A percentile compares a stretch with the other conserved stretches of the same genome.
Conservation (phyloP, 2,888 invertebrate genomes). For the Tipula vernalis region DNA sequence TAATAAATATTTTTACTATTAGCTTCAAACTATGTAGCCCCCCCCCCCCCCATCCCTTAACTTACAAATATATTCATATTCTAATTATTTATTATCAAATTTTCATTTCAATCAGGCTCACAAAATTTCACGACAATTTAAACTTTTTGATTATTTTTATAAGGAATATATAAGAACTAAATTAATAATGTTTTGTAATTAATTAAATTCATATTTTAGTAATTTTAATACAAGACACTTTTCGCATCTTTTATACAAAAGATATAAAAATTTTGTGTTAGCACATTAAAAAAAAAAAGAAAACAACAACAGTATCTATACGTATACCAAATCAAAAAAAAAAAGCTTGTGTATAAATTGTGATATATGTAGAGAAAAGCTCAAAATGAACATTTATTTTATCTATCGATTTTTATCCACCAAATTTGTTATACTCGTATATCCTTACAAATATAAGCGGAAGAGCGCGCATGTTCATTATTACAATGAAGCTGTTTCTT, state of each 20-base stretch:
- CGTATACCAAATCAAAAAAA: neutral
- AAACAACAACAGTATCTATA: neutral
- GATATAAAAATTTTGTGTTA: neutral
- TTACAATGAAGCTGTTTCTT: neutral
- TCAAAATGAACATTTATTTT: neutral
- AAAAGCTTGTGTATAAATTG: neutral
- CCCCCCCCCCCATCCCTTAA: no score
- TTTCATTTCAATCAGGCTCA: neutral
- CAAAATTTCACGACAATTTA: neutral
- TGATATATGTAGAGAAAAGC: neutral
- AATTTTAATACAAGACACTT: neutral
- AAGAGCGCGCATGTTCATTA: neutral
- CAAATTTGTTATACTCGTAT: neutral
- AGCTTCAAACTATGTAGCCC: no score
- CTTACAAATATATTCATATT: neutral
- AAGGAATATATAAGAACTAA: neutral
- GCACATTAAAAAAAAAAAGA: neutral
- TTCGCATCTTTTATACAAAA: neutral
- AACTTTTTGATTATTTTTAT: neutral
- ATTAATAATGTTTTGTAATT: neutral
- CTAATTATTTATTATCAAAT: neutral
- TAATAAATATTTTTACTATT: neutral
- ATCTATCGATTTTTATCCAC: neutral
- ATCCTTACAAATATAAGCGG: neutral
- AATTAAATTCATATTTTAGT: neutral